Base-by-base conservation (phyloP, 2,888 invertebrate species). In the Latheticus oryzae region DNA sequence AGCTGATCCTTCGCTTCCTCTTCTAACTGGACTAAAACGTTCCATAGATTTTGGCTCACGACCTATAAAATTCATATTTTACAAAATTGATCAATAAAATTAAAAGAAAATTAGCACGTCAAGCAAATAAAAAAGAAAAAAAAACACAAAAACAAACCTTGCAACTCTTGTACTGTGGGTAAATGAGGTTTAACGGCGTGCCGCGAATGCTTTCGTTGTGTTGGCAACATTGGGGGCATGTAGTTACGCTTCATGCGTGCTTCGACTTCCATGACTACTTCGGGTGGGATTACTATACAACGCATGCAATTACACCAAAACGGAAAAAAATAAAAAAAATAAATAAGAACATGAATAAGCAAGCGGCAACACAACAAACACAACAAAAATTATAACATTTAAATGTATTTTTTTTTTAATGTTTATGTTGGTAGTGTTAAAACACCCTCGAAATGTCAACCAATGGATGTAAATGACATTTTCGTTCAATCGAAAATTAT, bases 221-320 rank as follows among this genome's bases (percentile, higher is more conserved):
- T n/a, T 51, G 78, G 78, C 61, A 78, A 73, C 67, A 78, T 78
- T 59, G 91, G 87, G 47, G 91, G 91, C 71, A 90, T 82, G 77
- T 90, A 89, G 73, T 89, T 87, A 67, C 88, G 82, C 71, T 83
- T 80, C 93, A 93, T 93, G 76, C 93, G 85, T 69, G 89, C 88
- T 81, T 93, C 93, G 66, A 93, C 93, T 77, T 93, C 93, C 86
- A 90, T 88, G 68, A 92, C 89, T 79, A 93, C 83, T 78, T 93
- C 92, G 64, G 92, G 91, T 78, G 91, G 91, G 82, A 93, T 92
- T 74, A 91, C 93, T 93, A 63, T 71, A 72, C 58, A 63, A 73
- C 15, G 43, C 58, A 58, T 58, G 58, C 60, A 47, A 69, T 62
- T 64, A 62, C 58, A 54, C 68, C 63, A 73, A 67, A 68, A 66